Evolutionary conservation across 2,888 invertebrate species (phyloP), one percentile per base, ranked within the genome.

Genomic region (Drosophila birchii): DNA sequence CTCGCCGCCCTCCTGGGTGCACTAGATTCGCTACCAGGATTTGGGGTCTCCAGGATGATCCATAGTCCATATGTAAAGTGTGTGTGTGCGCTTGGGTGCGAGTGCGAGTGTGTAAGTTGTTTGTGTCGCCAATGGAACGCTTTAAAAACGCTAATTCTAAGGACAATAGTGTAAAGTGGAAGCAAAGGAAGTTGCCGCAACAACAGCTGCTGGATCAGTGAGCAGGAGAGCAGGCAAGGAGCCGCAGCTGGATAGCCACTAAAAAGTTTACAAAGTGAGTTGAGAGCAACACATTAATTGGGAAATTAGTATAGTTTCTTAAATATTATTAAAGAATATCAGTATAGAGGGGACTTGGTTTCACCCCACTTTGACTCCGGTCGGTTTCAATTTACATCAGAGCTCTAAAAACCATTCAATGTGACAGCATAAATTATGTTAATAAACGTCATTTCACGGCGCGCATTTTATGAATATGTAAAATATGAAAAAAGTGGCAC

Each of bases 361-460:
- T 18, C n/a, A 56, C 6, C 41, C 23, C 57, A 18, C 14, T 0
- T 0, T 6, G 1, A 3, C 5, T 16, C 20, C 14, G 32, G 74
- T 83, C 87, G 57, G 53, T 79, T 83, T 80, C 78, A 81, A 85
- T 89, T 82, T 79, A 68, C 80, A 75, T 87, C 83, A 83, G 9
- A 34, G 67, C 77, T 78, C 73, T 79, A 76, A 80, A 82, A 86
- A 78, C 72, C 67, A 92, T 90, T 86, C 86, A 80, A 90, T 91
- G 80, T 90, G 92, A 91, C 91, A 86, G 91, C 90, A 92, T 92
- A 92, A 91, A 91, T 92, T 92, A 92, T 92, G 92, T 86, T 92
- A 92, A 92, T 91, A 88, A 90, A 90, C 85, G 83, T 76, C 88
- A 90, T 90, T 90, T 91, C 81, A 81, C 78, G 68, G 75, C 77